Conservation (phyloP, 2,113 vertebrate genomes). For the Dicrurus megarhynchus region DNA sequence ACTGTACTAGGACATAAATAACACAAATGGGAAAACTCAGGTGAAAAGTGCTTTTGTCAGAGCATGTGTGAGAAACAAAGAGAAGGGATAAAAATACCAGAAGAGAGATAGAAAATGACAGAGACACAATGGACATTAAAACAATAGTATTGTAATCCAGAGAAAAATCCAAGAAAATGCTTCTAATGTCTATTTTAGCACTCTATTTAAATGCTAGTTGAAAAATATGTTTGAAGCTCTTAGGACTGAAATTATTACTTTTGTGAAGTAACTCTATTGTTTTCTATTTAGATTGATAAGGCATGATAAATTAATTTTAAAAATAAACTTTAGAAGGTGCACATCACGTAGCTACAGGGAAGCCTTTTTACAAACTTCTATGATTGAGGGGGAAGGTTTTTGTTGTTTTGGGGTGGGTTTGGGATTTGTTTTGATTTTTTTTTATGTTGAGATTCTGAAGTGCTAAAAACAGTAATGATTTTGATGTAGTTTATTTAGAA, state of each 20-base stretch:
- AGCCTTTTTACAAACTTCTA: neutral
- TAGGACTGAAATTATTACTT: neutral
- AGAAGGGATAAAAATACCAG: neutral
- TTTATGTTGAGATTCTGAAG: neutral
- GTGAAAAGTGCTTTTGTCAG: neutral
- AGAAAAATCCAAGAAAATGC: neutral
- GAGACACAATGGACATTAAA: neutral
- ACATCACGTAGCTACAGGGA: fast-evolving
- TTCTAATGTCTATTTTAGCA: neutral
- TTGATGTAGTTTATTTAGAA: neutral
- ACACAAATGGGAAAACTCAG: neutral
- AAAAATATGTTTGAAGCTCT: neutral
- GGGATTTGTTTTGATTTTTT: neutral
- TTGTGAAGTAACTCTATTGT: neutral
- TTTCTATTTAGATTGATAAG: neutral
- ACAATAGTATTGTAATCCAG: neutral
- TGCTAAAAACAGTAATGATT: neutral
- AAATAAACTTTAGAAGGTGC: neutral
- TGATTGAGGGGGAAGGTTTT: fast-evolving
- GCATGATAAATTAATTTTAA: neutral
- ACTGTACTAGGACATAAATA: neutral
- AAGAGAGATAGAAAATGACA: neutral
- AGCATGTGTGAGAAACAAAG: neutral
- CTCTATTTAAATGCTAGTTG: neutral
- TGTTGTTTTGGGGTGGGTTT: neutral